Evolutionary conservation across 1,140 invertebrate genomes (phyloP), one percentile per base, ranked within the genome.

Genomic region (Plodia interpunctella): DNA sequence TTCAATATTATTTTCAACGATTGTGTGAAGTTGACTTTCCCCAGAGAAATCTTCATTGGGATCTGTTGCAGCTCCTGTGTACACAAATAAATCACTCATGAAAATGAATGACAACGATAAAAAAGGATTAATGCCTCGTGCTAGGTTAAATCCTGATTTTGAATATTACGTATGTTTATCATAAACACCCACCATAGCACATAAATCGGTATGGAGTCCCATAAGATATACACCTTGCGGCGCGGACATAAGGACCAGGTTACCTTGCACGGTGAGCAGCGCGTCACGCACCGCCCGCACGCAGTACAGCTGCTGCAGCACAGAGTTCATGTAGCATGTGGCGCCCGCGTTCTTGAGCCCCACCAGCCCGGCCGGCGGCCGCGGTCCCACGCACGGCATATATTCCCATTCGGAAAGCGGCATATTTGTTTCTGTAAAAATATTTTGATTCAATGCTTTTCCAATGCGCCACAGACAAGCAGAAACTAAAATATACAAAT

Each of bases 301-400:
- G 96, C 98, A 99, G 78, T 97, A 99, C 25, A 99, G 90, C 87
- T 99, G 98, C 88, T 99, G 98, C 64, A 99, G 90, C 50, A 99
- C 97, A 13, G 97, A 99, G 90, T 99, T 99, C 98, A 99, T 99
- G 87, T 99, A 99, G 87, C 98, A 99, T 0, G 98, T 99, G 25
- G 98, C 98, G 15, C 98, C 98, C 28, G 97, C 98, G 90, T 99
- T 99, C 87, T 99, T 99, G 60, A 99, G 90, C 11, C 98, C 98
- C 50, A 99, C 98, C 91, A 99, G 98, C 54, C 98, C 97, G 73
- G 97, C 95, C 0, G 91, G 77, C 11, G 96, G 96, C 52, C 98
- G 91, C 10, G 97, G 96, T 0, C 97, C 97, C 32, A 99, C 96
- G n/a, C 97, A 95, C 50, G 98, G 98, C 70, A 98, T 89, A 89